These are phyloP conservation scores for Cheiracanthium punctorium DNA, from an alignment of 2,888 invertebrate genomes.

Conservation along the genomic window DNA sequence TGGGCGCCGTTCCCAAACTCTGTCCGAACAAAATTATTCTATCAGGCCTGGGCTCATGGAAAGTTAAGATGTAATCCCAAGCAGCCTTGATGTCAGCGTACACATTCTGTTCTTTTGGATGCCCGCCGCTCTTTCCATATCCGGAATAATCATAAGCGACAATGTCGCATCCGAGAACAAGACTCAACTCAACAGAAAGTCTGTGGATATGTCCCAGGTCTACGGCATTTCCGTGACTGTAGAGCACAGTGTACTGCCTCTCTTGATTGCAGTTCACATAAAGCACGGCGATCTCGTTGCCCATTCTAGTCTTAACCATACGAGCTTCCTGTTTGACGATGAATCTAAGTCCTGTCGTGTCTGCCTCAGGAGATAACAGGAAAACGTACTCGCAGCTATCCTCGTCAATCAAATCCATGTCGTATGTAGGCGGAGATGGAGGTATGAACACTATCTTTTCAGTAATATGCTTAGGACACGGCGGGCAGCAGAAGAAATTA, in stretches of 20 bases:
- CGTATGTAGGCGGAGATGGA: constrained; percentile 97
- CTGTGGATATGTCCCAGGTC: constrained; percentile 85
- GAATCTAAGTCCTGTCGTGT: constrained; percentile 86
- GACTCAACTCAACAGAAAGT: constrained; percentile 96
- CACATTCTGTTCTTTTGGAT: constrained; percentile 97
- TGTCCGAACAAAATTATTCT: constrained; percentile 98
- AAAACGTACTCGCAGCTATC: constrained; percentile 79
- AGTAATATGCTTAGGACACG: constrained; percentile 98
- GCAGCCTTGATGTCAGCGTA: constrained; percentile 99
- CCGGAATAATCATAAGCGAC: constrained; percentile 88
- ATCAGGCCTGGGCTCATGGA: constrained; percentile 93
- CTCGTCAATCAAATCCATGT: constrained; percentile 80
- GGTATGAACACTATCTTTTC: constrained; percentile 99
- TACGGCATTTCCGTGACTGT: constrained; percentile 96
- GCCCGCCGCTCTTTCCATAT: constrained; percentile 95
- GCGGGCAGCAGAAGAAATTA: constrained; percentile 99
- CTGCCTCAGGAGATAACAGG: constrained; percentile 87
- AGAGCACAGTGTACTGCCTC: constrained; percentile 94
- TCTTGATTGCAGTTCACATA: constrained; percentile 88
- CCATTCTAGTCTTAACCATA: constrained; percentile 92
- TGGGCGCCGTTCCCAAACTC: constrained; percentile 98
- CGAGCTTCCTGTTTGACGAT: constrained; percentile 86
- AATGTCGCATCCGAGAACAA: constrained; percentile 97
- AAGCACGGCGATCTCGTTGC: constrained; percentile 97
- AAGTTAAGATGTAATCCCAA: constrained; percentile 92